phyloP scores from a whole-genome alignment of 2,113 vertebrate genomes.

The Varanus salvator region DNA sequence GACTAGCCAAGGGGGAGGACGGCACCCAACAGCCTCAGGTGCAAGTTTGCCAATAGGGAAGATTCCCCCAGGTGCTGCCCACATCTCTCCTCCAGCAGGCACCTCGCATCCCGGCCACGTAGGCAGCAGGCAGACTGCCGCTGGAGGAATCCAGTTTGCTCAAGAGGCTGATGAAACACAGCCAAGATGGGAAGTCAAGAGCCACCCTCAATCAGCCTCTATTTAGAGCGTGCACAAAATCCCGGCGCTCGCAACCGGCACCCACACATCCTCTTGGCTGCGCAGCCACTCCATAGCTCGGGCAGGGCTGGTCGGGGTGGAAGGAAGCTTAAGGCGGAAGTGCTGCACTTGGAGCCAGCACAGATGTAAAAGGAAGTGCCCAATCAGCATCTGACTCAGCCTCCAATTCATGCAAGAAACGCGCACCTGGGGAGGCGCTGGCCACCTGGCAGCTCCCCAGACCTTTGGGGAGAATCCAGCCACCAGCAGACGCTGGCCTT shows the following conservation, averaged over 20 bases:
- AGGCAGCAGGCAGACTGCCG: background rate
- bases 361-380: conserved; percentile 42
- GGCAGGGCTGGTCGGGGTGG: background rate
- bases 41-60: background rate
- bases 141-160: conserved; percentile 47
- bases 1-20: accelerated
- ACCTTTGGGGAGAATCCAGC: conserved; percentile 48
- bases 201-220: background rate
- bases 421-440: conserved; percentile 16
- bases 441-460: accelerated
- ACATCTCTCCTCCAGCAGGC: conserved; percentile 51
- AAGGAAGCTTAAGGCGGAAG: conserved; percentile 43
- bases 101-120: conserved; percentile 43
- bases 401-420: conserved; percentile 40
- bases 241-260: conserved; percentile 13
- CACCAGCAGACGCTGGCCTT: conserved; percentile 16
- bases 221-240: background rate
- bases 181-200: background rate
- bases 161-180: background rate
- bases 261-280: background rate
- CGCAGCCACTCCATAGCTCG: accelerated
- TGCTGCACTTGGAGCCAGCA: conserved; percentile 55
- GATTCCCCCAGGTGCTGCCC: background rate
- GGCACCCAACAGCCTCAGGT: background rate
- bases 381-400: conserved; percentile 45